Evolutionary conservation across 1,140 invertebrate species (phyloP).

Genomic region (Aethina tumida): DNA sequence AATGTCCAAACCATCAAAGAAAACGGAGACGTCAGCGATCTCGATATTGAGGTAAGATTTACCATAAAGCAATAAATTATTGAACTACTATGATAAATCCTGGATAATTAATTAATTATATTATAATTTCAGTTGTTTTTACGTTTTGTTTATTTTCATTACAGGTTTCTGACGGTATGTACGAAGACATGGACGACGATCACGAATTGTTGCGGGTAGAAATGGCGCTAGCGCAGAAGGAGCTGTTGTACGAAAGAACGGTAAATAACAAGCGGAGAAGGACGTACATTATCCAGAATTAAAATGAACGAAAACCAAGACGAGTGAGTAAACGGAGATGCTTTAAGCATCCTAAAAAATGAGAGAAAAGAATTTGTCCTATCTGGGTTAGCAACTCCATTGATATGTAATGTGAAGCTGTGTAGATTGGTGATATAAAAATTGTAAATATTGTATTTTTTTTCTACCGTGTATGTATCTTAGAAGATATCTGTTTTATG

Average conservation of each 20-base stretch:
- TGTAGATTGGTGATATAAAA: conserved; percentile 29
- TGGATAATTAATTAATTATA: neutral
- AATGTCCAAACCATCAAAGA: too few relatives aligned
- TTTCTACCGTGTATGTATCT: conserved; percentile 17
- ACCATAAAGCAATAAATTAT: neutral
- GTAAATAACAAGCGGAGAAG: conserved; percentile 25
- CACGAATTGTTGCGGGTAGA: conserved; percentile 31
- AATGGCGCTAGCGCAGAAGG: conserved; percentile 35
- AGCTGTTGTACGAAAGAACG: conserved; percentile 31
- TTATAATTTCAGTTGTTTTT: neutral
- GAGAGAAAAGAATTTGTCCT: conserved; percentile 1
- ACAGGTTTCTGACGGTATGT: conserved; percentile 21
- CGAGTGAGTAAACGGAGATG: neutral
- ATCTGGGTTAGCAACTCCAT: conserved; percentile 13
- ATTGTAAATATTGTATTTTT: conserved; percentile 21
- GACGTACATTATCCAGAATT: conserved; percentile 22
- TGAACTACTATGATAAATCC: too few relatives aligned
- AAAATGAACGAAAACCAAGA: conserved; percentile 1
- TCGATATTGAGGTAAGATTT: conserved; percentile 33
- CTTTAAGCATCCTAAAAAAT: neutral
- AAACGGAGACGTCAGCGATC: conserved; percentile 39
- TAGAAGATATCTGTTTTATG: conserved; percentile 13
- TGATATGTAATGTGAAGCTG: conserved; percentile 20
- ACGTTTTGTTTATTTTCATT: conserved; percentile 3
- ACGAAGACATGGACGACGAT: conserved; percentile 30